Base-by-base conservation (phyloP, 2,888 invertebrate genomes). In the Melipona bicolor region DNA sequence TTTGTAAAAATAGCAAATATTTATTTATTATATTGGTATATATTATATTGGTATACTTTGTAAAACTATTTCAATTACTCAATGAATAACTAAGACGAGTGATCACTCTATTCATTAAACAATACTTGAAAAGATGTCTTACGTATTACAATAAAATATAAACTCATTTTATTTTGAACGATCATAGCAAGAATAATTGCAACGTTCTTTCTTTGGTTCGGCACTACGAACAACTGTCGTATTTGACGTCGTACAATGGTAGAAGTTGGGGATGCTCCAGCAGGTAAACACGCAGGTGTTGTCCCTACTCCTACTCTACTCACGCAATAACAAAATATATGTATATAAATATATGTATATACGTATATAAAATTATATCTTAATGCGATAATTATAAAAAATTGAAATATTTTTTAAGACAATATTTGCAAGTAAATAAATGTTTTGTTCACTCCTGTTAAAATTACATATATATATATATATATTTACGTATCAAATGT, bases 231-330 rank as follows among this genome's bases (percentile, higher is more conserved):
- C 91, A 91, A 93, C 93, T 93, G 93, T 92, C 93, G 92, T 89
- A 90, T 88, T 90, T 85, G 84, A 90, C 88, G 90, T 89, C 83
- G 89, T 84, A 81, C 85, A 85, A 83, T 81, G 71, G 85, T 69
- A 84, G 84, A 81, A 81, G 27, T 85, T 84, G 84, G 89, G 91
- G 90, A 83, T 92, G 89, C 83, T 90, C 82, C 79, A 77, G 76
- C 86, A 84, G 81, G 81, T 90, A 90, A 85, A 89, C 86, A 89
- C 90, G 92, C 93, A 93, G 93, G 92, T 93, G 93, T 92, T 92
- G 81, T 86, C 89, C 90, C 88, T 91, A 87, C 87, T 84, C 87
- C 85, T 84, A n/a, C 79, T 61, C 62, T 65, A 65, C 32, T 36
- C 77, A 61, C 52, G 71, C 79, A 67, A 75, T 59, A 56, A 61